phyloP scores from a whole-genome alignment of 2,888 invertebrate genomes.

The Dinocampus coccinellae region DNA sequence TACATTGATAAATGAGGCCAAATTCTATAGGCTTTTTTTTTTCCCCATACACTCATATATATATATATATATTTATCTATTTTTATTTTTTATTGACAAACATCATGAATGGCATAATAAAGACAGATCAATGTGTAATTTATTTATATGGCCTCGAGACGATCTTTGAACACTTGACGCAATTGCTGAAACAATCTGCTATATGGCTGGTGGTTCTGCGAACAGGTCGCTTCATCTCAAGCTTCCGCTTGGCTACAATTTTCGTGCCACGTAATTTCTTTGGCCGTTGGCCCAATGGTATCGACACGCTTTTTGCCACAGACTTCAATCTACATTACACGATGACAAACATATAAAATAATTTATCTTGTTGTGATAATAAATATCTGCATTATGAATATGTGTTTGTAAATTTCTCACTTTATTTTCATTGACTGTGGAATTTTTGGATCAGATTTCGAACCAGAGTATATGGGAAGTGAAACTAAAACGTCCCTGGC shows the following conservation, averaged over 20 bases:
- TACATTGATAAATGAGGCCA: not conserved
- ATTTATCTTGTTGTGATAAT: not conserved
- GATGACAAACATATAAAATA: conserved; percentile 34
- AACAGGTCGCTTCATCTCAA: conserved; percentile 38
- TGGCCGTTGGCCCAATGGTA: conserved; percentile 37
- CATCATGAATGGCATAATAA: not conserved
- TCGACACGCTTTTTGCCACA: conserved; percentile 42
- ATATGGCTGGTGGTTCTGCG: conserved; percentile 41
- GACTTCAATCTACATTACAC: conserved; percentile 18
- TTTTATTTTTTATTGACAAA: not conserved
- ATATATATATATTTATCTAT: not conserved
- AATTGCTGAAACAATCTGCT: conserved; percentile 45
- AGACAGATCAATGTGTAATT: not conserved
- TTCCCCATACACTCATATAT: no score
- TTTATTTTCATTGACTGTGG: not conserved
- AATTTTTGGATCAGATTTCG: conserved; percentile 47
- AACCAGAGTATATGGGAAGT: conserved; percentile 28
- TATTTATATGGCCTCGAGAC: conserved; percentile 37
- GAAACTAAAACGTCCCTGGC: conserved; percentile 17
- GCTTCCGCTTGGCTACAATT: conserved; percentile 32
- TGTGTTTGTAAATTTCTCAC: not conserved
- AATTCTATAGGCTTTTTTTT: not conserved
- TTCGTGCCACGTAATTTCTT: conserved; percentile 32
- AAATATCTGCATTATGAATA: not conserved
- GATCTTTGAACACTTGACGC: conserved; percentile 43